Conservation (phyloP, 2,113 vertebrate species). For the Python bivittatus region DNA sequence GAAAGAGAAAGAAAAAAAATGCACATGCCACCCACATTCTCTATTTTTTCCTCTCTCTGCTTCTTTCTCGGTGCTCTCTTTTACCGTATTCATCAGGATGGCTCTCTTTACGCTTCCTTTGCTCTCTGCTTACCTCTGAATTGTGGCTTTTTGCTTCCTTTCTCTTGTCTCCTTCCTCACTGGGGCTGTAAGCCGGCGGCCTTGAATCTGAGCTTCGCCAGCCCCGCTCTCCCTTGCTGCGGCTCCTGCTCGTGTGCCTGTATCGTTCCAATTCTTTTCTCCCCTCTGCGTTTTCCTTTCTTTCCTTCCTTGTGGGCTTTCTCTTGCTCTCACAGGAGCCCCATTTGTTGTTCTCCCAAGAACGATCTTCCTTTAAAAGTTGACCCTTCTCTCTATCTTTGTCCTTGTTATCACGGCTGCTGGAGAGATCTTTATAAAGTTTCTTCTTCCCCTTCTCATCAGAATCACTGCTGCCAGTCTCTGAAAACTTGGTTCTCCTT, state of each 20-base stretch:
- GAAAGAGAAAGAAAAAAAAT: background rate
- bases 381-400: conserved; percentile 62
- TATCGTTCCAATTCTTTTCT: conserved; percentile 61
- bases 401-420: conserved; percentile 70
- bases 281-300: conserved; percentile 53
- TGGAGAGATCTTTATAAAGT: conserved; percentile 66
- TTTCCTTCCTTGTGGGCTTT: conserved; percentile 74
- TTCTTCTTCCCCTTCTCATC: conserved; percentile 74
- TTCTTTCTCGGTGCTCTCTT: conserved; percentile 46
- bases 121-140: conserved; percentile 46
- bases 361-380: conserved; percentile 63
- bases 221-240: conserved; percentile 56
- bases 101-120: conserved; percentile 20
- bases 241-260: conserved; percentile 67
- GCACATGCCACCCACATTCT: conserved; percentile 48
- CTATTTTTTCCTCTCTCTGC: conserved; percentile 68
- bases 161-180: conserved; percentile 40
- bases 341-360: conserved; percentile 63
- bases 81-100: conserved; percentile 25
- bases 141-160: conserved; percentile 51
- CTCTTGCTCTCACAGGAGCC: conserved; percentile 66
- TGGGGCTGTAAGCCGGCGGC: conserved; percentile 62
- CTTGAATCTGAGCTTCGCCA: conserved; percentile 61
- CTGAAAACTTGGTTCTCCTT: conserved; percentile 76
- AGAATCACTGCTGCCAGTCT: conserved; percentile 73